Evolutionary conservation across 1,140 invertebrate species (phyloP).

Genomic region (Rhagoletis zephyria): DNA sequence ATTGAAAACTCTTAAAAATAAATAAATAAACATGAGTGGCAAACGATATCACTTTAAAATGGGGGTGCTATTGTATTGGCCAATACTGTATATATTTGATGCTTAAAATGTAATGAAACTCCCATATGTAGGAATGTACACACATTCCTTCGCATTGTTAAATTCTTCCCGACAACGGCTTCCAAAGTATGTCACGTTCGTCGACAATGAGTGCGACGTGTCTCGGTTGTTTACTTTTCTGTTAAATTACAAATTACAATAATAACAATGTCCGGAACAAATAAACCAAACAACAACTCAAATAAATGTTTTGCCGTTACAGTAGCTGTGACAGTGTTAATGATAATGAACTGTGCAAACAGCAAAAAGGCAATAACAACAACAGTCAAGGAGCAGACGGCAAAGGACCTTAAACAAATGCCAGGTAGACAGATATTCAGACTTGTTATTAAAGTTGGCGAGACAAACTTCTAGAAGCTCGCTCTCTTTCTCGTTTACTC

Average conservation of each 20-base stretch:
- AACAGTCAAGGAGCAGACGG: neutral
- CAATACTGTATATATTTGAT: too few species aligned
- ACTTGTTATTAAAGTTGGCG: neutral
- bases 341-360: conserved; percentile 44
- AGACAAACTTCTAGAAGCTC: neutral
- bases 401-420: conserved; percentile 40
- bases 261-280: conserved; percentile 38
- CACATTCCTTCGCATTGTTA: neutral
- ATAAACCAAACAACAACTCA: conserved; percentile 17
- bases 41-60: too few species aligned
- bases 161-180: neutral
- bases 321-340: conserved; percentile 29
- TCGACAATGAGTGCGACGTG: conserved; percentile 44
- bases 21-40: too few species aligned
- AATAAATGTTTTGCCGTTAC: conserved; percentile 42
- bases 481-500: neutral
- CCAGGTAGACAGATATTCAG: conserved; percentile 23
- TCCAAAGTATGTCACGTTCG: conserved; percentile 49
- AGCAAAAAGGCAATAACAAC: conserved; percentile 14
- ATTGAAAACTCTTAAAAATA: too few species aligned
- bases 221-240: conserved; percentile 41
- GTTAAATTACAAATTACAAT: conserved; percentile 51
- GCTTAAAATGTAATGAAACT: too few species aligned
- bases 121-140: neutral
- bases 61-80: too few species aligned